Evolutionary conservation across 2,113 vertebrate species (phyloP), one percentile per base, ranked within the genome.

Genomic region (Semnornis frantzii): DNA sequence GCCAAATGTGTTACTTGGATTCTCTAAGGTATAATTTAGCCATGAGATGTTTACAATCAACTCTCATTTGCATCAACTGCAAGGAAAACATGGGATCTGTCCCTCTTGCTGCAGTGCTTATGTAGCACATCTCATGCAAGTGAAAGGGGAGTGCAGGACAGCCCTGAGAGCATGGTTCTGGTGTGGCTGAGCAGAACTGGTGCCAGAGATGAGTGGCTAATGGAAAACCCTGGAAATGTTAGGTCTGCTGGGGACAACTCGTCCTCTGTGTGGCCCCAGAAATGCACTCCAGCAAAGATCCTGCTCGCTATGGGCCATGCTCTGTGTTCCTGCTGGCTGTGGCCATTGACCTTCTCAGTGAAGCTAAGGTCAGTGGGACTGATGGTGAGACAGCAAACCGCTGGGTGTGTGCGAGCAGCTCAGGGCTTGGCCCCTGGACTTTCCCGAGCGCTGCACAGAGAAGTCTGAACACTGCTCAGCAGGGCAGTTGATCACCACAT

Each of bases 11-110:
- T 93, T 93, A 92, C 87, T 91, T 90, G 82, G 89, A 87, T 94
- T 93, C 95, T 96, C 96, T 83, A 85, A 96, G 93, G 93, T 96
- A 89, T 94, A 96, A 95, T 97, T 97, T 96, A 90, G 93, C 85
- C 83, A 92, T 85, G 89, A 96, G 91, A 93, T 94, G 72, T 96
- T 94, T 96, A 93, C 90, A 90, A 91, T 96, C 91, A 94, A 86
- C 58, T 87, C 83, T 95, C 39, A 93, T 96, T 97, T 97, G 92
- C 93, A 96, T 94, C 72, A 90, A 4, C 58, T 6, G 3, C 20
- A 37, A 94, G 83, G 71, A 88, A 94, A 94, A 85, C 68, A 82
- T 52, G 46, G 60, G 71, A 70, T 94, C 68, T 85, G 72, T 75
- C n/a, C 10, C 59, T 64, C 46, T 8, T 48, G 54, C 34, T 77